Evolutionary conservation across 2,797 vertebrate genomes (phyloP), one percentile per base, ranked within the genome.

Genomic region (Melopsittacus undulatus): DNA sequence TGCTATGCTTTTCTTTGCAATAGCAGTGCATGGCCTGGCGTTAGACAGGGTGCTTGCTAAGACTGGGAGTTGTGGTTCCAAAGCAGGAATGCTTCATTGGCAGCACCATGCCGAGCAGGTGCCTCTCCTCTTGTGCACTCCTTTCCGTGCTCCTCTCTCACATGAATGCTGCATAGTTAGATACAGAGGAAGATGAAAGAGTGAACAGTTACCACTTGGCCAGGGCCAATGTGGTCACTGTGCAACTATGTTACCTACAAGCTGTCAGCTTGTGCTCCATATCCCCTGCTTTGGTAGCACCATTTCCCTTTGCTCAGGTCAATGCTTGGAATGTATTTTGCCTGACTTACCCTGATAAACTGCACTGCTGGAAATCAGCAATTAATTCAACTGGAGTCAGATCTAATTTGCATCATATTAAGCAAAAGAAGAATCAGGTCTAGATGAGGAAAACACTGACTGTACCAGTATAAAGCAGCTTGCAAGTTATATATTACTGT

Each of bases 101-200:
- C n/a, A 80, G 24, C 30, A 36, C 21, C 3, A 0, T 1, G 3
- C 13, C 12, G 12, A 82, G 12, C 5, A 1, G 36, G 57, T 11
- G 20, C 22, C n/a, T 29, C 19, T 75, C 45, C 34, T 13, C 5
- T 13, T 8, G 14, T 3, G 21, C 4, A 7, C 46, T 52, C 34
- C 38, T 10, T 36, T 81, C 54, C 4, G 0, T 26, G 36, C 18
- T 79, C 45, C 49, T 24, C 5, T 16, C 72, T 78, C 30, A 29
- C 6, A 2, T 3, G 11, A 56, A 26, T 9, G 30, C 6, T 21
- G 10, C 34, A 20, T 0, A 0, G 7, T 56, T n/a, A 81, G 21
- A 42, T 46, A 32, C 3, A 84, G 52, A 83, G 10, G 21, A 86
- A 72, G 45, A 68, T 8, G 13, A 66, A 83, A 91, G 46, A 48